Percentiles rank a stretch among this genome's conserved stretches.
phyloP scores from a whole-genome alignment of 2,888 invertebrate genomes.

The Kuschelorhynchus macadamiae region DNA sequence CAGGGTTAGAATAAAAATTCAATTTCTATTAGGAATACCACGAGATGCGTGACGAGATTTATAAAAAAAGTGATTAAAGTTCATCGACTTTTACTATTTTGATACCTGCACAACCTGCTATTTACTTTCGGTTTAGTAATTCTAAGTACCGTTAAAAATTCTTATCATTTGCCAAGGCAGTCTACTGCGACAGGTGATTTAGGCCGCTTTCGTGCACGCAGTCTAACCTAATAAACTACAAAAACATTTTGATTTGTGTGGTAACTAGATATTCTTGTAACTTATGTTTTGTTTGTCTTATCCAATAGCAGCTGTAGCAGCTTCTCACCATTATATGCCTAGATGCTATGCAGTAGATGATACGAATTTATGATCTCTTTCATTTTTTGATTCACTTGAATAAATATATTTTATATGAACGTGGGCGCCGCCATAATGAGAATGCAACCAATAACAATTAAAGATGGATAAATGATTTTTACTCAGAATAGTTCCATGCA shows the following conservation, averaged over 20 bases:
- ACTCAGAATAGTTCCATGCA: no score
- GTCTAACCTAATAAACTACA: slow-evolving; percentile 20
- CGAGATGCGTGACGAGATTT: slow-evolving; percentile 30
- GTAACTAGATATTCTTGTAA: background rate
- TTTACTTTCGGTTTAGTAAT: slow-evolving; percentile 34
- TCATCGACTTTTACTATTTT: slow-evolving; percentile 38
- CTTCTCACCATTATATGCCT: no score
- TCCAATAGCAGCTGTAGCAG: no score
- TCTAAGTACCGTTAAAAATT: slow-evolving; percentile 28
- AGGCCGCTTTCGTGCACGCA: slow-evolving; percentile 7
- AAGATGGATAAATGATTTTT: no score
- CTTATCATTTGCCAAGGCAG: slow-evolving; percentile 28
- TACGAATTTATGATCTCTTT: background rate
- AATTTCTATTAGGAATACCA: slow-evolving; percentile 21
- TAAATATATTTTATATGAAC: no score
- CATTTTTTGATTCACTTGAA: no score
- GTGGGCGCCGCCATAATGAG: no score
- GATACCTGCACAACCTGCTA: slow-evolving; percentile 19
- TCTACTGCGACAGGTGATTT: slow-evolving; percentile 24
- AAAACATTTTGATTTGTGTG: background rate
- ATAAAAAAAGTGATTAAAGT: slow-evolving; percentile 26
- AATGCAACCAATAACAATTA: no score
- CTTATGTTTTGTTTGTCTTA: background rate
- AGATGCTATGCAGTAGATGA: no score
- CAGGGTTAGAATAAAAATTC: slow-evolving; percentile 6